phyloP scores from a whole-genome alignment of 1,140 invertebrate genomes.

The Brachionus asplanchnoidis region DNA sequence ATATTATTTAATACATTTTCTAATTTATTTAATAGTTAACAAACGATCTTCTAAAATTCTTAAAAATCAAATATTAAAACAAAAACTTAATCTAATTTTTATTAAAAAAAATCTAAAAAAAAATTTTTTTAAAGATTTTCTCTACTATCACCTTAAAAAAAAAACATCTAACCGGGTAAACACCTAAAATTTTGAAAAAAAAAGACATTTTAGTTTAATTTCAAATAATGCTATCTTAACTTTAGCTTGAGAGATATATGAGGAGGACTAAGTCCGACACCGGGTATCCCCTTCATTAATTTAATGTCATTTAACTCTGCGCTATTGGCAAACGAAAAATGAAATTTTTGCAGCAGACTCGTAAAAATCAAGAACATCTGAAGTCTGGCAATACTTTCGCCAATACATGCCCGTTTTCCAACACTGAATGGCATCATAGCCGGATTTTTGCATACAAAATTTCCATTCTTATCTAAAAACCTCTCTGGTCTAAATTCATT shows the following conservation, averaged over 20 bases:
- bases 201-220: too few relatives aligned
- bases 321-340: conserved; percentile 43
- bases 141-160: neutral
- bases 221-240: neutral
- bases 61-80: too few relatives aligned
- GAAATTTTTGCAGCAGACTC: conserved; percentile 48
- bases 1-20: too few relatives aligned
- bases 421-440: conserved; percentile 42
- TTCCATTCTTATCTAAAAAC: conserved; percentile 49
- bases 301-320: neutral
- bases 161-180: neutral
- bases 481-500: conserved; percentile 69
- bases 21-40: too few relatives aligned
- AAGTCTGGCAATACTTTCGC: conserved; percentile 50
- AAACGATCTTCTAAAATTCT: too few relatives aligned
- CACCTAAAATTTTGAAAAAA: neutral
- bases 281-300: conserved; percentile 4
- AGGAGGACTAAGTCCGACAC: conserved; percentile 16
- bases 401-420: conserved; percentile 43
- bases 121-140: too few relatives aligned
- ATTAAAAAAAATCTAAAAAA: too few relatives aligned
- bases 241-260: conserved; percentile 9
- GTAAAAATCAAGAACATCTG: conserved; percentile 53
- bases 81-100: too few relatives aligned
- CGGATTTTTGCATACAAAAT: conserved; percentile 42